Conservation (phyloP, 2,888 invertebrate species). For the Spodoptera littoralis region DNA sequence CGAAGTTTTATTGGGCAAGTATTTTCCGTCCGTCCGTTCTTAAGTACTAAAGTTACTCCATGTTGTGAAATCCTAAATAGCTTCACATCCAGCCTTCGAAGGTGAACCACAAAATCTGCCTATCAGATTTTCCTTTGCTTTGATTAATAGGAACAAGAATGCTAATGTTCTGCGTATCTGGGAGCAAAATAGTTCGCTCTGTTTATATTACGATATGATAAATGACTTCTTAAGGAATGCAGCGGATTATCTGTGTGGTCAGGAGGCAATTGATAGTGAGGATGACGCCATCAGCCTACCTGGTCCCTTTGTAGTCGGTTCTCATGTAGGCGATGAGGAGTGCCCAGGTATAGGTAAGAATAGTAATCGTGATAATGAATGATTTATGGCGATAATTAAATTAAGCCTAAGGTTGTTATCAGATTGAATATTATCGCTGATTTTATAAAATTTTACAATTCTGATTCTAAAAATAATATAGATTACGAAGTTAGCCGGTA, state of each 20-base stretch:
- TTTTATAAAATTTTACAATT: background rate
- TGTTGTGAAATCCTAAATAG: slow-evolving; percentile 16
- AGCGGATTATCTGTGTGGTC: slow-evolving; percentile 47
- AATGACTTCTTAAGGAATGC: slow-evolving; percentile 49
- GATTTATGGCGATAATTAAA: slow-evolving; percentile 21
- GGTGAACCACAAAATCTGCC: slow-evolving; percentile 50
- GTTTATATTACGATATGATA: slow-evolving; percentile 57
- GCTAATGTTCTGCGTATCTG: slow-evolving; percentile 64
- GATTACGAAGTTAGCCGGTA: no score
- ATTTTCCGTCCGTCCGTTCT: background rate
- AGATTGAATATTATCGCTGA: background rate
- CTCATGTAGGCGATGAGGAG: slow-evolving; percentile 34
- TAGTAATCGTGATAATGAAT: slow-evolving; percentile 4
- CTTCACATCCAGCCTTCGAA: slow-evolving; percentile 55
- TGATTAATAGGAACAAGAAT: slow-evolving; percentile 67
- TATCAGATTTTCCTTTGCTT: slow-evolving; percentile 53
- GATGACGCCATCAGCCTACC: slow-evolving; percentile 43
- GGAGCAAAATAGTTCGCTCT: slow-evolving; percentile 58
- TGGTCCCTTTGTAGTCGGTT: slow-evolving; percentile 34
- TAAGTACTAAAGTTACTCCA: slow-evolving; percentile 23
- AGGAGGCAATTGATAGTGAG: slow-evolving; percentile 42
- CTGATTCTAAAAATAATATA: no score
- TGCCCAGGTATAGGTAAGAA: slow-evolving; percentile 30
- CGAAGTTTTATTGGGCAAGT: no score
- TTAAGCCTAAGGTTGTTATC: slow-evolving; percentile 14